These are phyloP conservation scores for Myxocyprinus asiaticus DNA, from an alignment of 2,113 vertebrate genomes.

Conservation along the genomic window DNA sequence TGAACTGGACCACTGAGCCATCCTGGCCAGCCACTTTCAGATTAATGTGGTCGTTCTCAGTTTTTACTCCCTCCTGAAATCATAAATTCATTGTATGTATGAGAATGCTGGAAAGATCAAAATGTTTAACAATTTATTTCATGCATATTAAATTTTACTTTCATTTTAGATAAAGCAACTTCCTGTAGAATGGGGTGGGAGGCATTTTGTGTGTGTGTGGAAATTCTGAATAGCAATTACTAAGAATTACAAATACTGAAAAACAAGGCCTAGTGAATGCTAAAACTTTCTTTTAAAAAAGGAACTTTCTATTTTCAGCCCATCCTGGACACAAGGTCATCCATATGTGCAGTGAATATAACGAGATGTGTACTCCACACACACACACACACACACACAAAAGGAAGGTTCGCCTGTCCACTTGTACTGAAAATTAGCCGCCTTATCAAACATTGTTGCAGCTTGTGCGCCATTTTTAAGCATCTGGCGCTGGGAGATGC, in stretches of 20 bases:
- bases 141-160: too few species aligned
- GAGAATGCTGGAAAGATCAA: background rate
- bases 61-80: conserved; percentile 87
- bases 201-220: too few species aligned
- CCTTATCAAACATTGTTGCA: conserved; percentile 19
- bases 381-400: too few species aligned
- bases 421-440: background rate
- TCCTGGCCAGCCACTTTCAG: conserved; percentile 92
- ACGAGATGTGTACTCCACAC: too few species aligned
- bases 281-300: background rate
- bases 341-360: too few species aligned
- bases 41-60: conserved; percentile 92
- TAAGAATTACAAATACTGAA: too few species aligned
- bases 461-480: conserved; percentile 49
- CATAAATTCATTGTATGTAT: background rate
- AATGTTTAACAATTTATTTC: background rate
- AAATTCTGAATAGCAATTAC: too few species aligned
- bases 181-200: too few species aligned
- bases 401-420: too few species aligned
- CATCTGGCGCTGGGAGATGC: conserved; percentile 38
- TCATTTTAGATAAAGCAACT: too few species aligned
- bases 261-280: background rate
- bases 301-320: background rate
- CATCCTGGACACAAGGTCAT: too few species aligned
- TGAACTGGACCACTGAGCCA: conserved; percentile 92